Conservation (phyloP, 2,113 vertebrate species). For the Pollimyrus isidori region DNA sequence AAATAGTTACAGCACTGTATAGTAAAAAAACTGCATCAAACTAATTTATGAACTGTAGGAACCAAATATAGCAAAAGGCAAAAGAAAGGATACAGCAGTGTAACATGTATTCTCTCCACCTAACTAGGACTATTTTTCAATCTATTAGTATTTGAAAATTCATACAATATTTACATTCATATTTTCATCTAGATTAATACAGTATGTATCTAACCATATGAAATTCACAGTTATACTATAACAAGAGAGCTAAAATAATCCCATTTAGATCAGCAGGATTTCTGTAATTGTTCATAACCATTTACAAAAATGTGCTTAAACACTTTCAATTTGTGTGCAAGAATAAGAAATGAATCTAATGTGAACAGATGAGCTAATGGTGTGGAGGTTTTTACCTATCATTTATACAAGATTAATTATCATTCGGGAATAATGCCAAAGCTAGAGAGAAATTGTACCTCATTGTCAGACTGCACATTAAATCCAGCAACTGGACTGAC, state of each 20-base stretch:
- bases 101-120: background rate
- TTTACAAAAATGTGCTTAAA: background rate
- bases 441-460: background rate
- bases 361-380: background rate
- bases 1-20: background rate
- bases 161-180: background rate
- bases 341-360: background rate
- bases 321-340: background rate
- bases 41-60: background rate
- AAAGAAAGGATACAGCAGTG: background rate
- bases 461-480: background rate
- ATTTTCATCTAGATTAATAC: background rate
- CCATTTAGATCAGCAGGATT: background rate
- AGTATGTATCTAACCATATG: background rate
- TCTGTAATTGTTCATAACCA: background rate
- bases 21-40: background rate
- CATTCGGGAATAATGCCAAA: background rate
- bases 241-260: background rate
- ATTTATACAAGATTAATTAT: background rate
- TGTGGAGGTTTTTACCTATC: background rate
- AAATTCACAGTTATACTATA: background rate
- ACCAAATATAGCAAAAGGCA: background rate
- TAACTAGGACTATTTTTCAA: background rate
- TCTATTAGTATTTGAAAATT: background rate
- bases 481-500: background rate